A percentile compares a stretch with the other conserved stretches of the same genome.
Evolutionary conservation across 2,113 vertebrate genomes (phyloP).

Genomic region (Isichthys henryi): DNA sequence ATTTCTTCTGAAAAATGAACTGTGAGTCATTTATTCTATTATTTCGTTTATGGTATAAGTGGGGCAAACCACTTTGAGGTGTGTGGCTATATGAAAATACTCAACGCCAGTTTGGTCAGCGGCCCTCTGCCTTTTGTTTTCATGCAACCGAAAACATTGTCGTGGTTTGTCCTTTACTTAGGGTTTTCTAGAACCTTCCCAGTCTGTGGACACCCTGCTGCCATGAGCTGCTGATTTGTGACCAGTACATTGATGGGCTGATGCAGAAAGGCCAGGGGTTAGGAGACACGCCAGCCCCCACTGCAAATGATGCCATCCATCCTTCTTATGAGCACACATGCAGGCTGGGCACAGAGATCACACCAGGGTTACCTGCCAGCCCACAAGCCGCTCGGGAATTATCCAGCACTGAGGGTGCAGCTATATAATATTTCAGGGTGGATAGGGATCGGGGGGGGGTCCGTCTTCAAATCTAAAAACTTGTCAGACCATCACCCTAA

Average conservation of each 20-base stretch:
- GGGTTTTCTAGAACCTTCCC: not conserved
- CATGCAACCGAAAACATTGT: not conserved
- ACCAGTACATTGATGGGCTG: not conserved
- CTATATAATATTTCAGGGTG: not conserved
- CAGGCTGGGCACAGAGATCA: not conserved
- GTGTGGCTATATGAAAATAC: not conserved
- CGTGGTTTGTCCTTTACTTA: not conserved
- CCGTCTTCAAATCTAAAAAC: not conserved
- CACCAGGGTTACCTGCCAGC: not conserved
- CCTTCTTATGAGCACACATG: not conserved
- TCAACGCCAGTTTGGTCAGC: not conserved
- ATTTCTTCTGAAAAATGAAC: not conserved
- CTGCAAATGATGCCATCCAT: not conserved
- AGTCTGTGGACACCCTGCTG: not conserved
- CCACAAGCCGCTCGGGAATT: not conserved
- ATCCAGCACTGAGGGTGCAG: not conserved
- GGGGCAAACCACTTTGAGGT: not conserved
- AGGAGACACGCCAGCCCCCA: not conserved
- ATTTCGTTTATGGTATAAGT: not conserved
- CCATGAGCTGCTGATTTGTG: not conserved
- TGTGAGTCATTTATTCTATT: not conserved
- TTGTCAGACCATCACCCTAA: not conserved
- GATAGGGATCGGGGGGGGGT: not conserved
- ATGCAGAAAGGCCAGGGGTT: not conserved
- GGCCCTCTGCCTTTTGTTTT: not conserved